Evolutionary conservation across 53 echinoderm and acorn worm genomes (phyloP), one percentile per base, ranked within the genome.

Genomic region (Arbacia lixula): DNA sequence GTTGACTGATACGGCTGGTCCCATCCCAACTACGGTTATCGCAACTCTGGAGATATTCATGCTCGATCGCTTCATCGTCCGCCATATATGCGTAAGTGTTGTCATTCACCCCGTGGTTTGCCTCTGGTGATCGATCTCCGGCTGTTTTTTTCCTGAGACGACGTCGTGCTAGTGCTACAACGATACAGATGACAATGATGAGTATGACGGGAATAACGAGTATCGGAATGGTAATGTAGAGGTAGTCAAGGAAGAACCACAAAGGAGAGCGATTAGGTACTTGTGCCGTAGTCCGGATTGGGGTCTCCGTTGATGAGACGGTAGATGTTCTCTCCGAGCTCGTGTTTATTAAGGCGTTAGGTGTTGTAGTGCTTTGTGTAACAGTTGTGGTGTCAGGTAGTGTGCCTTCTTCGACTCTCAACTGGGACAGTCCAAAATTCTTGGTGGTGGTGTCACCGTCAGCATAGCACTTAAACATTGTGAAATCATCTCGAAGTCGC

Each of bases 11-110:
- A 8, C 12, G 69, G 43, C 69, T 69, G 4, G 66, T 38, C 1
- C 12, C 36, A 41, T 43, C 69, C n/a, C n/a, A n/a, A n/a, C n/a
- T n/a, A n/a, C n/a, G n/a, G n/a, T n/a, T n/a, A n/a, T 71, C 39
- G 8, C 19, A 77, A 38, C 77, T 77, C 60, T 77, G 77, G 14
- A 77, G 27, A 58, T 77, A 77, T 28, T 77, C 77, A 20, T 77
- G 77, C 27, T 77, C 77, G 16, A 77, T 32, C 1, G 77, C 43
- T 25, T 57, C 55, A 29, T 77, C 77, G 2, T 77, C 37, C 3
- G 24, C 57, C 2, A 6, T 55, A 17, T 77, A 77, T 14, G 35
- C 58, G 28, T 77, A 77, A 37, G 24, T 77, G 17, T 77, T 57
- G 38, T 77, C 77, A 77, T 38, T 57, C 26, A 39, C 39, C 2